Conservation (phyloP, 1,140 invertebrate genomes). For the Chrysoperla carnea region DNA sequence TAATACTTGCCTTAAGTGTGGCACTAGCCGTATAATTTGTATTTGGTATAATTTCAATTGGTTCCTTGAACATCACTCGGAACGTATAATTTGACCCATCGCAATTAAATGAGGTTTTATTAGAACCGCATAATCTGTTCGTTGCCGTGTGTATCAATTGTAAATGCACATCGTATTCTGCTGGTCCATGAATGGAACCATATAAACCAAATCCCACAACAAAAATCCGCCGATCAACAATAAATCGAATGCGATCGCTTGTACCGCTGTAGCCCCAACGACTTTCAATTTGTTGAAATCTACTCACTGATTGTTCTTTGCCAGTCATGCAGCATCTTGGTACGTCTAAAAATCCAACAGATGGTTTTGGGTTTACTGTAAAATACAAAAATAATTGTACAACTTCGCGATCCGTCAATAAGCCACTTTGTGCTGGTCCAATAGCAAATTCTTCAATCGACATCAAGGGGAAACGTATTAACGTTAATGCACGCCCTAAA, state of each 20-base stretch:
- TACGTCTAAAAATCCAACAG: conserved; percentile 49
- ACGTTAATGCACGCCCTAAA: conserved; percentile 44
- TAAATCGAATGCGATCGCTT: conserved; percentile 70
- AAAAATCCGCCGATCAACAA: conserved; percentile 66
- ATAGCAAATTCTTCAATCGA: conserved; percentile 73
- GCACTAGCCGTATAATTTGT: conserved; percentile 70
- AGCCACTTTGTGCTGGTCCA: conserved; percentile 55
- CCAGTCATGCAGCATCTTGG: conserved; percentile 69
- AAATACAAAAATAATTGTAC: conserved; percentile 72
- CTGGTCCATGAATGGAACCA: conserved; percentile 67
- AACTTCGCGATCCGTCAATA: conserved; percentile 56
- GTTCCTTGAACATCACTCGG: conserved; percentile 77
- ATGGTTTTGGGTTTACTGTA: conserved; percentile 57
- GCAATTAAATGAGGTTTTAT: conserved; percentile 59
- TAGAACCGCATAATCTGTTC: conserved; percentile 57
- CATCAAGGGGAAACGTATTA: conserved; percentile 77
- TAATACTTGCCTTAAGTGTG: conserved; percentile 48
- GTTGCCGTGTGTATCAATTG: conserved; percentile 62
- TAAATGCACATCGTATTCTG: conserved; percentile 65
- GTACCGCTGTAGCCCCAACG: conserved; percentile 81
- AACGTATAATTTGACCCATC: conserved; percentile 72
- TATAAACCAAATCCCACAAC: conserved; percentile 79
- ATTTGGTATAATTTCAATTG: conserved; percentile 65
- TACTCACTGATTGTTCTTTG: conserved; percentile 62
- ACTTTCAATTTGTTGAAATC: conserved; percentile 66